phyloP scores from a whole-genome alignment of 2,113 vertebrate genomes.

The Campylomormyrus tamandua region DNA sequence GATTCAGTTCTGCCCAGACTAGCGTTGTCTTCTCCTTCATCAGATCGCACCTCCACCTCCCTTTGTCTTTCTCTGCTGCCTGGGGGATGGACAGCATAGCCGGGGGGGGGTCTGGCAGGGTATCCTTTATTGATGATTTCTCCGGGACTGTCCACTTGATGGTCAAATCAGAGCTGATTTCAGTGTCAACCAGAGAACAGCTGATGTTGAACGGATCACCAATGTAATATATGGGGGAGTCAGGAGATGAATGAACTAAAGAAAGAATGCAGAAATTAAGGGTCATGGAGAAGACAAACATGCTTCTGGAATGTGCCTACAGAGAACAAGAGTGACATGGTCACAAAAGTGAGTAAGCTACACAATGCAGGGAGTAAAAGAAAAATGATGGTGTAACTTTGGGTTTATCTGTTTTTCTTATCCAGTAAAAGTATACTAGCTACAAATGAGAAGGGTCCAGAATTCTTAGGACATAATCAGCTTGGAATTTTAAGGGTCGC shows the following conservation, averaged over 20 bases:
- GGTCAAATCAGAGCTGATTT: constrained; percentile 22
- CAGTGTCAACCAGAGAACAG: constrained; percentile 35
- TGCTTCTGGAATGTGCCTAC: not conserved
- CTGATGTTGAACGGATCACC: constrained; percentile 52
- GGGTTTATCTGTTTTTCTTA: not conserved
- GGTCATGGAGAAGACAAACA: not conserved
- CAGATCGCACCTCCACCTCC: constrained; percentile 52
- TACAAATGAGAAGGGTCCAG: not conserved
- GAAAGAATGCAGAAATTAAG: not conserved
- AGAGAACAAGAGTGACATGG: not conserved
- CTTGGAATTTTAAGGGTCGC: not conserved
- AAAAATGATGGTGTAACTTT: not conserved
- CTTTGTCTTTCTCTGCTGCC: constrained; percentile 18
- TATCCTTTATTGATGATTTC: accelerated
- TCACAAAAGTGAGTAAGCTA: not conserved
- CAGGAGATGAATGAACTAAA: constrained; percentile 32
- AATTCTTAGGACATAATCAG: not conserved
- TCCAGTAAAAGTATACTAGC: not conserved
- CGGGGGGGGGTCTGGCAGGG: accelerated
- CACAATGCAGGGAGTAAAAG: not conserved
- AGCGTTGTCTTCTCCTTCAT: not conserved
- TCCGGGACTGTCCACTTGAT: constrained; percentile 45
- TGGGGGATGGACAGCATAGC: constrained; percentile 22
- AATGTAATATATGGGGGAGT: not conserved
- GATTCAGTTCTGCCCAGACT: constrained; percentile 27